Base-by-base conservation (phyloP, 2,113 vertebrate genomes). In the Syrmaticus mikado region DNA sequence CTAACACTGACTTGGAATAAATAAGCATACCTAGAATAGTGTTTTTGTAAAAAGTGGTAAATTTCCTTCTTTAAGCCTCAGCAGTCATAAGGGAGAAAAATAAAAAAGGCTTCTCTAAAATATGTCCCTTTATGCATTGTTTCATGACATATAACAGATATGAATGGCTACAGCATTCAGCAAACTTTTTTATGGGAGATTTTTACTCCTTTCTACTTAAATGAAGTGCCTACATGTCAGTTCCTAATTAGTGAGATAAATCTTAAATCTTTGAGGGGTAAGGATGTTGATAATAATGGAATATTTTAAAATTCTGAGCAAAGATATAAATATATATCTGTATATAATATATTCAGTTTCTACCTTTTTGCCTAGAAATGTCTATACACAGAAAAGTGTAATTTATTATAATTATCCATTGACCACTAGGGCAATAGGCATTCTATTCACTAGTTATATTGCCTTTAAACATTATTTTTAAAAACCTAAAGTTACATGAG, bases 1-100 rank as follows among this genome's bases (percentile, higher is more conserved):
- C 85, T 81, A 90, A 58, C 43, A 82, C 80, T 80, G 80, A 52
- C 58, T 86, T 83, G n/a, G 55, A 96, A 96, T 65, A 83, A 90
- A 84, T 10, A 72, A 50, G 7, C 43, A 57, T 86, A 84, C n/a
- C 19, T 55, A 88, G 80, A 66, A 13, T 28, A 82, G n/a, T 81
- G 32, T 45, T 87, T 97, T 93, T 89, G 48, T 81, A 92, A 95
- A 64, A 60, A 89, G 30, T 21, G 36, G 17, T 27, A 67, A 87
- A 13, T 14, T 48, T 40, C 48, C 19, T 73, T 73, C 64, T 86
- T 90, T 77, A 73, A 52, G n/a, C 14, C 53, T 58, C 21, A 79
- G 34, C 18, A 48, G 77, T 74, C 36, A 60, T 5, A 30, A 12
- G 9, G 13, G 6, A 38, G 82, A 43, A 32, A 5, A 34, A 53